A percentile compares a stretch with the other conserved stretches of the same genome.
phyloP scores from a whole-genome alignment of 2,113 vertebrate genomes.

The Myocastor coypus region DNA sequence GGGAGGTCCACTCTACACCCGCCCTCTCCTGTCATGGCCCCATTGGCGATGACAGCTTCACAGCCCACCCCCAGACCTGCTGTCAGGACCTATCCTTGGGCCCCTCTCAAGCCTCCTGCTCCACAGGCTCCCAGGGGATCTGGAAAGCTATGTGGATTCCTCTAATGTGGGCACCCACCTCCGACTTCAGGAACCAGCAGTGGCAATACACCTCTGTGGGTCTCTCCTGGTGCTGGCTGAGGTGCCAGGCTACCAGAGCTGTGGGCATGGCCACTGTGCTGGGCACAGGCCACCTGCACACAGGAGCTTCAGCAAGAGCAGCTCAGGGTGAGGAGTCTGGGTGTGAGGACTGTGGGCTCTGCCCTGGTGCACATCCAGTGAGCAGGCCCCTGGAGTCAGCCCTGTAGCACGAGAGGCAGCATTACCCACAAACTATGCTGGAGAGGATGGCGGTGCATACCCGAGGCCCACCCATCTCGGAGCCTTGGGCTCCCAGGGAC shows the following conservation, averaged over 20 bases:
- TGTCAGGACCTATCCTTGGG: fast-evolving
- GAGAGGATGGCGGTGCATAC: fast-evolving
- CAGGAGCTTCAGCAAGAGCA: too few species aligned
- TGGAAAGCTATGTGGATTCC: too few species aligned
- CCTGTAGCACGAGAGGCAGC: neutral
- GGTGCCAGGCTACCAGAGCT: fast-evolving
- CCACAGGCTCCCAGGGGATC: fast-evolving
- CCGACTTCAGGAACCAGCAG: fast-evolving
- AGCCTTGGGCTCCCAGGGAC: fast-evolving
- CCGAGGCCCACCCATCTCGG: too few species aligned
- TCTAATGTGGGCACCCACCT: fast-evolving
- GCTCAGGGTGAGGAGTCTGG: neutral
- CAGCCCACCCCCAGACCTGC: fast-evolving
- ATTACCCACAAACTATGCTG: fast-evolving
- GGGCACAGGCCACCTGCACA: fast-evolving
- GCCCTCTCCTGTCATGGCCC: fast-evolving
- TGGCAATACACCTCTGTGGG: fast-evolving
- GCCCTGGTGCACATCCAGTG: neutral
- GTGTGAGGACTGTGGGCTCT: neutral
- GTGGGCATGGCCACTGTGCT: fast-evolving
- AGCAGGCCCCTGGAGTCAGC: neutral
- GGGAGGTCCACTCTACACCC: fast-evolving
- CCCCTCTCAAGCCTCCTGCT: neutral
- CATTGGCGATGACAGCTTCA: fast-evolving
- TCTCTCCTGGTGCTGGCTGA: fast-evolving